Base-by-base conservation (phyloP, 2,888 invertebrate genomes). In the Penaeus monodon region DNA sequence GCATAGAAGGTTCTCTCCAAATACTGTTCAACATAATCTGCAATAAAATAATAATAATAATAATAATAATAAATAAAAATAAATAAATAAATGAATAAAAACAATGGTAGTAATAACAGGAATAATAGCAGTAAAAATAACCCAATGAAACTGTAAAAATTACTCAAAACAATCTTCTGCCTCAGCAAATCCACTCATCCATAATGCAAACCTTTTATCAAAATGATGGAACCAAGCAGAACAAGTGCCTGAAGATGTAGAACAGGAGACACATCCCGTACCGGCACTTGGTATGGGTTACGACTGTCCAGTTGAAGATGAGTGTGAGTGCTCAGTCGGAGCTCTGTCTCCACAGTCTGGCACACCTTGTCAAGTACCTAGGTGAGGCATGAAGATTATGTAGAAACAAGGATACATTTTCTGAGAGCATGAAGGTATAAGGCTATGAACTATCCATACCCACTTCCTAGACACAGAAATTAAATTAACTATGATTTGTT, bases 1-100 rank as follows among this genome's bases (percentile, higher is more conserved):
- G 99, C 99, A 93, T 99, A 99, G 93, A 99, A 99, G 92, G 97
- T 98, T 90, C 95, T 95, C 91, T 98, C 97, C 90, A 99, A 94
- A 93, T 99, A 98, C 92, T 97, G 95, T 92, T 98, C 98, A 17
- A 98, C 95, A 91, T 93, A 93, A 86, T 91, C 93, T 93, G 91
- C 1, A 88, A 27, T 22, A 17, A 80, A 73, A n/a, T n/a, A n/a
- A n/a, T n/a, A n/a, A n/a, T n/a, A n/a, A n/a, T n/a, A n/a, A n/a
- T n/a, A n/a, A n/a, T n/a, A n/a, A n/a, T n/a, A n/a, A n/a, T n/a
- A 33, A 78, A 10, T 3, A 57, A 24, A 24, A 17, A 57, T 1
- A 73, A 27, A 17, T 2, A 33, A 7, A 33, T 65, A 29, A 74
- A 63, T n/a, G n/a, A n/a, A n/a, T n/a, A 7, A 77, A 38, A 44